Evolutionary conservation across 2,797 vertebrate genomes (phyloP).

Genomic region (Phoxinus dragarum): DNA sequence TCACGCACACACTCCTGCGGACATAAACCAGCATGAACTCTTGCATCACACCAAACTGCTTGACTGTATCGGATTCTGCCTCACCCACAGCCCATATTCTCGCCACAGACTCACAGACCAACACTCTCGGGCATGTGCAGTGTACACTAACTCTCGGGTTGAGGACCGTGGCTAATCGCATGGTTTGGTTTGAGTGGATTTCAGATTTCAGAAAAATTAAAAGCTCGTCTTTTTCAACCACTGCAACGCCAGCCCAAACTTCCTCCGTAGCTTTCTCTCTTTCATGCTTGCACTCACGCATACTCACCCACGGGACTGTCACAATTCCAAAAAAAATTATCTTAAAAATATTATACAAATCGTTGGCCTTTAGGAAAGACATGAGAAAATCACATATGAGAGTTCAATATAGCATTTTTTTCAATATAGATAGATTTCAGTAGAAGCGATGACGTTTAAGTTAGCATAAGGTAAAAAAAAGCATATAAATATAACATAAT

Average conservation of each 20-base stretch:
- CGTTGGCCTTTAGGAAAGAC: background rate
- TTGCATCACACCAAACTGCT: conserved; percentile 31
- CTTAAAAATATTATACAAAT: background rate
- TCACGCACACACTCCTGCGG: conserved; percentile 22
- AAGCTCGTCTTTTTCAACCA: conserved; percentile 61
- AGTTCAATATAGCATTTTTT: background rate
- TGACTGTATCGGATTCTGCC: conserved; percentile 84
- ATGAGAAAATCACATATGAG: background rate
- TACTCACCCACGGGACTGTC: conserved; percentile 32
- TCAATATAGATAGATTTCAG: background rate
- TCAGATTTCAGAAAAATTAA: conserved; percentile 62
- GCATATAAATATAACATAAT: background rate
- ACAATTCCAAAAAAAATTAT: background rate
- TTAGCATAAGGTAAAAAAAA: background rate
- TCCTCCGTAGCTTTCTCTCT: conserved; percentile 34
- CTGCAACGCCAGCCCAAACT: conserved; percentile 46
- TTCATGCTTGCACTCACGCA: conserved; percentile 45
- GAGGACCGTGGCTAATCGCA: conserved; percentile 74
- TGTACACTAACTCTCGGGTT: conserved; percentile 56
- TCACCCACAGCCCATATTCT: conserved; percentile 61
- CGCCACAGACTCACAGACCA: conserved; percentile 36
- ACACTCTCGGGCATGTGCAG: conserved; percentile 71
- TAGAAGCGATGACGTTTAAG: background rate
- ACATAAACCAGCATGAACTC: conserved; percentile 26
- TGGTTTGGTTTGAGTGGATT: conserved; percentile 72